These are phyloP conservation scores for Mythimna albipuncta DNA, from an alignment of 2,888 invertebrate species.

Conservation along the genomic window DNA sequence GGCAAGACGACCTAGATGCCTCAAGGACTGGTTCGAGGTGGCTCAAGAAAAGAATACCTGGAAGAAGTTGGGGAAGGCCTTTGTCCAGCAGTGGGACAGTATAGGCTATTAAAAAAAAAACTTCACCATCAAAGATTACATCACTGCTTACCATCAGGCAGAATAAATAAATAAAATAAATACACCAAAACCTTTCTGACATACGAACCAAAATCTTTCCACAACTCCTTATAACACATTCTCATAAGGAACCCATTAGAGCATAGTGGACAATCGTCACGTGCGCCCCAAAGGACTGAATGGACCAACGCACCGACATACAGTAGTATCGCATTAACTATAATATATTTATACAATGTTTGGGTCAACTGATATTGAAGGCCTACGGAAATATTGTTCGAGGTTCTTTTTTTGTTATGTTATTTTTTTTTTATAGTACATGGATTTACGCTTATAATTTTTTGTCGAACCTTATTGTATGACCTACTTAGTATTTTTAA, in stretches of 20 bases:
- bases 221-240: constrained; percentile 52
- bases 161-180: no score
- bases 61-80: no score
- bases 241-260: constrained; percentile 58
- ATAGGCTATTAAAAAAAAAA: no score
- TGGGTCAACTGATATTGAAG: constrained; percentile 53
- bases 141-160: no score
- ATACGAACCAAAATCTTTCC: constrained; percentile 29
- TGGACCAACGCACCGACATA: constrained; percentile 56
- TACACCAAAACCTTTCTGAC: constrained; percentile 15
- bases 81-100: no score
- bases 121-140: no score
- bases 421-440: constrained; percentile 27
- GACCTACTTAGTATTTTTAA: constrained; percentile 6
- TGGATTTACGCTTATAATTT: constrained; percentile 22
- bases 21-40: no score
- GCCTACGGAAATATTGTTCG: constrained; percentile 46
- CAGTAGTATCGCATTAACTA: constrained; percentile 67
- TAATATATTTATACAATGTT: constrained; percentile 56
- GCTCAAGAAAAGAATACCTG: no score
- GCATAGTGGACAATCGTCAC: constrained; percentile 53
- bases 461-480: background rate
- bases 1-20: no score
- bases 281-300: constrained; percentile 49
- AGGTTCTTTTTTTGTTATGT: constrained; percentile 30